Evolutionary conservation across 2,113 vertebrate species (phyloP).

Genomic region (Dromaius novaehollandiae): DNA sequence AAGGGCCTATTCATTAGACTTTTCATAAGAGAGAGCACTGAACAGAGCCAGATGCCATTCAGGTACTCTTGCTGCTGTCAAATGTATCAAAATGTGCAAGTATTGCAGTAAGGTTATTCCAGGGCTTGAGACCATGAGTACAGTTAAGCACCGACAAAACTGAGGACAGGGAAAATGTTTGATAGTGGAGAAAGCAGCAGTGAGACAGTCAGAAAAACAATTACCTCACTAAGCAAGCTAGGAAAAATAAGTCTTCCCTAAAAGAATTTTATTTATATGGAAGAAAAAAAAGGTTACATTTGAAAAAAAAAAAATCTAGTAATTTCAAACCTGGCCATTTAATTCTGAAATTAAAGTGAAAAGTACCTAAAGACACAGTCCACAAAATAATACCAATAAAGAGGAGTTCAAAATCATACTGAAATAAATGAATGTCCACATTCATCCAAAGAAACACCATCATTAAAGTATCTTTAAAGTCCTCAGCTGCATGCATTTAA

Average conservation of each 20-base stretch:
- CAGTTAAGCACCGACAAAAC: neutral
- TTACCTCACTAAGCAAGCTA: neutral
- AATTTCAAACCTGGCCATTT: neutral
- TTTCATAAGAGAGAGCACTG: neutral
- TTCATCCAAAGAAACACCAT: neutral
- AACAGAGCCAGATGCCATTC: neutral
- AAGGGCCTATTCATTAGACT: neutral
- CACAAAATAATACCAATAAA: neutral
- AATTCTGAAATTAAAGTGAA: neutral
- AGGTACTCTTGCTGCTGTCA: constrained; percentile 21
- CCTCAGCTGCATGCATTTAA: rapidly evolving
- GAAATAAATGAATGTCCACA: neutral
- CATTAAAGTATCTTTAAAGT: neutral
- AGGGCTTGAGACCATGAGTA: neutral
- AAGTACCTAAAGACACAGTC: neutral
- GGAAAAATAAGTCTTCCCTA: neutral
- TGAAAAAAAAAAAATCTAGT: neutral
- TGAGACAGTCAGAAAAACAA: neutral
- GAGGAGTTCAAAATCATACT: neutral
- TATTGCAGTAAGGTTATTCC: neutral
- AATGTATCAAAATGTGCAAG: neutral
- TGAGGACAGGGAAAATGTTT: neutral
- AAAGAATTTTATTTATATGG: neutral
- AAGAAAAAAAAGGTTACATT: neutral
- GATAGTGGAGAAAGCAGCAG: neutral